Conservation (phyloP, 2,113 vertebrate species). For the Nicator chloris region DNA sequence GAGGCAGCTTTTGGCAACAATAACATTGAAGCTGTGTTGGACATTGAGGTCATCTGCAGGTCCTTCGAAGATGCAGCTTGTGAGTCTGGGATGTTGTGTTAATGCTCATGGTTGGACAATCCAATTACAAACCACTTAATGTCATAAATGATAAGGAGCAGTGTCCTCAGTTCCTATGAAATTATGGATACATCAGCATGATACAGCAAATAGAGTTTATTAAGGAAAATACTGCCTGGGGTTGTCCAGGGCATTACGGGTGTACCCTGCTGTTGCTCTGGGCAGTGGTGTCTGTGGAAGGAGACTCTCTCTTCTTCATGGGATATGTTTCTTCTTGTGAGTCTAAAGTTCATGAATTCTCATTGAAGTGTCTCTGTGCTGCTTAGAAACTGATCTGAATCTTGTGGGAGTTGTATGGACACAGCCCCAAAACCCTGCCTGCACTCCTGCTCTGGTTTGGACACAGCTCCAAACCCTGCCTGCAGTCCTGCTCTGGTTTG, state of each 20-base stretch:
- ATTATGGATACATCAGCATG: neutral
- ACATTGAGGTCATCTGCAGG: neutral
- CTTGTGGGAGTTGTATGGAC: too few species aligned
- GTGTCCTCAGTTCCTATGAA: neutral
- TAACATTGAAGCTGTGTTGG: neutral
- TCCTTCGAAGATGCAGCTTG: neutral
- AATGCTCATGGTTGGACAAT: neutral
- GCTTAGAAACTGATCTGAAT: rapidly evolving
- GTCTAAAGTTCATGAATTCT: too few species aligned
- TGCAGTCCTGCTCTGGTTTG: too few species aligned
- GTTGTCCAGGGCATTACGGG: neutral
- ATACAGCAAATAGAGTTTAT: neutral
- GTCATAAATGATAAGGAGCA: neutral
- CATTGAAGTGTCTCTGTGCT: neutral
- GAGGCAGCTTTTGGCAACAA: neutral
- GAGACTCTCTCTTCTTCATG: neutral
- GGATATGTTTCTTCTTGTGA: too few species aligned
- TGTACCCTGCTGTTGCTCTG: neutral
- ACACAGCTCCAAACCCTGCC: too few species aligned
- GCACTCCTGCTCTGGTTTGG: too few species aligned
- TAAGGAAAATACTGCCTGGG: neutral
- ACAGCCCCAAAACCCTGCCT: too few species aligned
- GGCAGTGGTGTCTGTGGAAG: neutral
- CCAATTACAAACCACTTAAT: neutral
- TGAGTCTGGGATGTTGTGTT: neutral